Conservation (phyloP, 2,113 vertebrate species). For the Bettongia penicillata region DNA sequence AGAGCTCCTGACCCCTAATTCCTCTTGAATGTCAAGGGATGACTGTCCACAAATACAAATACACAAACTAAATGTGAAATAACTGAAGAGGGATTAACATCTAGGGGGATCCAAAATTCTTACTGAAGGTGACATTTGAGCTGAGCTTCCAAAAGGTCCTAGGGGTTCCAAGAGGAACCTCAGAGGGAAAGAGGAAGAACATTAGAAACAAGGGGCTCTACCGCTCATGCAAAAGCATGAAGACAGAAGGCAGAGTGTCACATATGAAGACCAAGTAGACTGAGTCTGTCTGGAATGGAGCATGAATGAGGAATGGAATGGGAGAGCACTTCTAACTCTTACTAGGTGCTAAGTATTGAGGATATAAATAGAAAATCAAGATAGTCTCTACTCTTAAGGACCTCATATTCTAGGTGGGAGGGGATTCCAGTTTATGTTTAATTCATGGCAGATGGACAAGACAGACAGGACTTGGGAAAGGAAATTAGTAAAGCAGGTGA, state of each 20-base stretch:
- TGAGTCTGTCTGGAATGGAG: neutral
- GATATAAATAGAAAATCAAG: neutral
- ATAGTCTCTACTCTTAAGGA: neutral
- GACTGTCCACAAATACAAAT: neutral
- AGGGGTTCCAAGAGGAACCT: neutral
- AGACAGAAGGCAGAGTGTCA: neutral
- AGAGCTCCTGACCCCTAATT: neutral
- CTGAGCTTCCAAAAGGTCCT: neutral
- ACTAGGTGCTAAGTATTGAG: neutral
- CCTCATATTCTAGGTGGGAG: neutral
- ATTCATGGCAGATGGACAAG: neutral
- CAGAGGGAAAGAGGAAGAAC: neutral
- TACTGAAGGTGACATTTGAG: neutral
- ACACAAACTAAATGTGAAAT: neutral
- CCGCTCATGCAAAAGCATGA: neutral
- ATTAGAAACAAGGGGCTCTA: neutral
- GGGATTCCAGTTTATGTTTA: neutral
- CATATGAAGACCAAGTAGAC: neutral
- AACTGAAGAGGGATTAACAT: neutral
- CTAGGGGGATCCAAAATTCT: neutral
- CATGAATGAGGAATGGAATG: neutral
- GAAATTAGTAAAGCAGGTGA: neutral
- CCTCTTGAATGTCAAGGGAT: neutral
- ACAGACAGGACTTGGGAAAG: neutral
- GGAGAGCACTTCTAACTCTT: neutral